Conservation (phyloP, 2,888 invertebrate genomes). For the Osedax frankpressi region DNA sequence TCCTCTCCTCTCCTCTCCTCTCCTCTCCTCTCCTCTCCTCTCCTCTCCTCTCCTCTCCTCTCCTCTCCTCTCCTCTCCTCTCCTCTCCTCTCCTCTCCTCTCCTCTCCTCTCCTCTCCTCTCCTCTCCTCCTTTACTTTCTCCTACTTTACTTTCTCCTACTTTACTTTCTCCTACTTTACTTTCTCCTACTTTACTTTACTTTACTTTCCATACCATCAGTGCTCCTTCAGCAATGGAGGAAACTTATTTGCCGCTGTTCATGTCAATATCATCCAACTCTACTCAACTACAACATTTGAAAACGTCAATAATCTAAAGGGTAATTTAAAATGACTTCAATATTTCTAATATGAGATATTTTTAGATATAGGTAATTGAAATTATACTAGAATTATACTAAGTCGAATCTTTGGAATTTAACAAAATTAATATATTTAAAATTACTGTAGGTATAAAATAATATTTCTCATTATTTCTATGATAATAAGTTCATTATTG, state of each 20-base stretch:
- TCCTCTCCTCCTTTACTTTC: not conserved
- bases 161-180: not conserved
- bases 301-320: constrained; percentile 60
- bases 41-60: not conserved
- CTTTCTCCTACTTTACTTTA: not conserved
- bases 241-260: constrained; percentile 78
- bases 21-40: not conserved
- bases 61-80: not conserved
- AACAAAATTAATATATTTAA: no score
- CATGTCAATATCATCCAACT: constrained; percentile 74
- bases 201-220: constrained; percentile 26
- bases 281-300: constrained; percentile 68
- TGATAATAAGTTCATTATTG: no score
- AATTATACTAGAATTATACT: no score
- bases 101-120: not conserved
- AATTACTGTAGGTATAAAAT: no score
- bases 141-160: not conserved
- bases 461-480: no score
- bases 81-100: not conserved
- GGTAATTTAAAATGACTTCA: no score
- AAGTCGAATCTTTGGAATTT: no score
- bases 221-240: constrained; percentile 69
- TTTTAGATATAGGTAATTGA: no score
- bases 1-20: not conserved
- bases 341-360: no score